Conservation (phyloP, 2,797 vertebrate genomes). For the Podargus strigoides region DNA sequence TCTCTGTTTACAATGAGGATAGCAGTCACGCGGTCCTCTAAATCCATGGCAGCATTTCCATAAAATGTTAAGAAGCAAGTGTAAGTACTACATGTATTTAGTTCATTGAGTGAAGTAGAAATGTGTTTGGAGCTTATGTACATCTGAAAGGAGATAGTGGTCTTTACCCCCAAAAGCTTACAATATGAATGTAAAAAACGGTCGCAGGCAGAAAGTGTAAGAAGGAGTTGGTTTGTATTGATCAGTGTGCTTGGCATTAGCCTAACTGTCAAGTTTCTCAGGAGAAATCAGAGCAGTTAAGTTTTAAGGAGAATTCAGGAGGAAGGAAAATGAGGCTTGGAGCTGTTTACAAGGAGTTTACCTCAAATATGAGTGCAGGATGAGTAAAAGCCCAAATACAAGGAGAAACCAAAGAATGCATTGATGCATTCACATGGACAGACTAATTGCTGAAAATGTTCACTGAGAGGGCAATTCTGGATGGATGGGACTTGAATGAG, state of each 20-base stretch:
- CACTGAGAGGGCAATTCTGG: background rate
- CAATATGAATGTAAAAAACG: background rate
- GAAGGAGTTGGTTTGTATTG: background rate
- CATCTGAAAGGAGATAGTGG: background rate
- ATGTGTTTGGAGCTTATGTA: background rate
- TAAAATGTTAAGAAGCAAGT: background rate
- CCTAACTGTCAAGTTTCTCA: background rate
- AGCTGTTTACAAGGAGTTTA: background rate
- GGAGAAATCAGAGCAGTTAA: background rate
- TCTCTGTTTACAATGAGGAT: background rate
- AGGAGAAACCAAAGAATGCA: background rate
- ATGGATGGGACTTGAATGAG: background rate
- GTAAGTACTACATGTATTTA: background rate
- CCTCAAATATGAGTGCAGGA: background rate
- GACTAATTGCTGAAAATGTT: background rate
- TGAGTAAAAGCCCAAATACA: background rate
- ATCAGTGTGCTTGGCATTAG: background rate
- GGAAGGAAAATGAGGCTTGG: background rate
- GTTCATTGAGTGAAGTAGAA: background rate
- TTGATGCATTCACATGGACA: background rate
- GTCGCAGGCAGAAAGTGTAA: background rate
- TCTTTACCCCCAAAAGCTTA: background rate
- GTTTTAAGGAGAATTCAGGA: background rate
- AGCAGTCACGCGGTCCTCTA: background rate
- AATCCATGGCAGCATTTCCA: background rate